Evolutionary conservation across 64 coral and sea anemone genomes (phyloP), one percentile per base, ranked within the genome.

Genomic region (Actinia tenebrosa): DNA sequence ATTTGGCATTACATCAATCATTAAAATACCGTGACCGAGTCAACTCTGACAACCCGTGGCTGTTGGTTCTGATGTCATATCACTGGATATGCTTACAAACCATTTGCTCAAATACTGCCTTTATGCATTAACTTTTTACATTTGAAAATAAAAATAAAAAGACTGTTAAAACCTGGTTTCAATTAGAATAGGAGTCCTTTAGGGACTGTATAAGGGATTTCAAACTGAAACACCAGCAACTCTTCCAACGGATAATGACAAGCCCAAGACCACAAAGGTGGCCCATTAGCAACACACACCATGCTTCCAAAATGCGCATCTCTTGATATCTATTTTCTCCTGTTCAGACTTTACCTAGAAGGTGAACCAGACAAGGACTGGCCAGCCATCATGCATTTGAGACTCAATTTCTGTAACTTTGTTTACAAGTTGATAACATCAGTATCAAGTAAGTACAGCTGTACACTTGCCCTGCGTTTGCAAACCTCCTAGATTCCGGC

Each of bases 371-470:
- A 98, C 63, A 98, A 92, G 75, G 96, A 98, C 85, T 90, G 90
- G 87, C 85, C 93, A 9, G 90, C 93, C 11, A 77, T 98, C 15
- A 84, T 95, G 84, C 83, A 90, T 72, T 88, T 95, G 7, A 92
- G 93, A 86, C 84, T 98, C 15, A 86, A 98, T 61, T 98, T 98
- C 61, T 91, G 89, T 64, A 92, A 92, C 82, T 98, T 98, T 86
- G 71, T 98, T 18, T 92, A 98, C 62, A 98, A 95, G 86, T 92
- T 98, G 96, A 98, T 98, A 52, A 92, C 90, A 11, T 94, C 92
- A 44, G 87, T 98, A 16, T 86, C 93, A 37, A 89, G 96, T 98
- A 82, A 92, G 93, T 92, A 85, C 19, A 23, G 10, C 16, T 19
- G 17, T 37, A 37, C 10, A 58, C 25, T 54, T 52, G 80, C 10